Percentiles rank a stretch among this genome's conserved stretches.
phyloP scores from a whole-genome alignment of 2,797 vertebrate species.

The Pseudomugil gertrudae region DNA sequence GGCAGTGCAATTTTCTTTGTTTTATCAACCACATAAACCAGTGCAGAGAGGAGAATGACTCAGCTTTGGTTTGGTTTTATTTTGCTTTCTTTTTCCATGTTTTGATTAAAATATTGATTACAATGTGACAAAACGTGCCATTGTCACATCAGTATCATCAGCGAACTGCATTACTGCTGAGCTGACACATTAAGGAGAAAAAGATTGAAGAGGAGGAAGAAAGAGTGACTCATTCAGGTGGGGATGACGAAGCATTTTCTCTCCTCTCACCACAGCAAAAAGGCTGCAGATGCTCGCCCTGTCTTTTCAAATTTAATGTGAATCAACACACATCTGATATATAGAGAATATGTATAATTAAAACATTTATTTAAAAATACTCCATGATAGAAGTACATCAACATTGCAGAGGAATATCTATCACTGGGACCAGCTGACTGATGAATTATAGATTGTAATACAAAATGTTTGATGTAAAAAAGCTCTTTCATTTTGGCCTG shows the following conservation, averaged over 20 bases:
- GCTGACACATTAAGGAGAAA: slow-evolving; percentile 36
- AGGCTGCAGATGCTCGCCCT: slow-evolving; percentile 26
- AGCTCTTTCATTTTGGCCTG: slow-evolving; percentile 21
- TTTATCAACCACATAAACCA: background rate
- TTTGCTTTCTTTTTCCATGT: background rate
- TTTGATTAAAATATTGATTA: background rate
- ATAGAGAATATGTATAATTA: too few species aligned
- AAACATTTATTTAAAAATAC: background rate
- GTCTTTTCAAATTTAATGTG: background rate
- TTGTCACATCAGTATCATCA: slow-evolving; percentile 8
- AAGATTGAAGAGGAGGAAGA: slow-evolving; percentile 8
- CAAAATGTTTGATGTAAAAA: slow-evolving; percentile 28
- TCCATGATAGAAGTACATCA: background rate
- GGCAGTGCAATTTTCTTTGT: slow-evolving; percentile 28
- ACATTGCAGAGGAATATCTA: background rate
- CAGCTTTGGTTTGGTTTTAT: too few species aligned
- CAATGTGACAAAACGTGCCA: background rate
- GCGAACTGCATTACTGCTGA: slow-evolving; percentile 44
- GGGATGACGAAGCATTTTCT: slow-evolving; percentile 69
- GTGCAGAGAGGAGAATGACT: background rate
- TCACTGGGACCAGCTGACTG: background rate
- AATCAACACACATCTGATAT: too few species aligned
- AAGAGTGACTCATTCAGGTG: slow-evolving; percentile 59
- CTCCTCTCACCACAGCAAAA: slow-evolving; percentile 22
- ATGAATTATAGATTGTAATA: slow-evolving; percentile 24